These are phyloP conservation scores for Eueremaeus valkanovi DNA, from an alignment of 2,888 invertebrate species.

Conservation along the genomic window DNA sequence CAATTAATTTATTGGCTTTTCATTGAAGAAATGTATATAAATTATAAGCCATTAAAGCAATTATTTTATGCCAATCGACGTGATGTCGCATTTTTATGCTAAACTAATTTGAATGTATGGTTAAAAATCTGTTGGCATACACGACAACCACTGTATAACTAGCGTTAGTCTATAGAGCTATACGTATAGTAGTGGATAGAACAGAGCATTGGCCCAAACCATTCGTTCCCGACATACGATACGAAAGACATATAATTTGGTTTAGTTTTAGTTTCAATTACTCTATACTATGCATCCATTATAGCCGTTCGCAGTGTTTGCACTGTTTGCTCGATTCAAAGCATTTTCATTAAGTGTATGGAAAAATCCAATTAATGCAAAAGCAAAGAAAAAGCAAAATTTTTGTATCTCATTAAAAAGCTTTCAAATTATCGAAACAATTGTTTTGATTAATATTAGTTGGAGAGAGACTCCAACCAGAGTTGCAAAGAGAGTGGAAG, in stretches of 20 bases:
- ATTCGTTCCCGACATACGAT: not conserved
- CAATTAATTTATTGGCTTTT: conserved; percentile 15
- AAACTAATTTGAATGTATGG: too few species aligned
- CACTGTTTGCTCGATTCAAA: conserved; percentile 11
- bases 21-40: too few species aligned
- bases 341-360: conserved; percentile 36
- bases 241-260: not conserved
- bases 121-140: too few species aligned
- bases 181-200: too few species aligned
- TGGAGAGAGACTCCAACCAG: not conserved
- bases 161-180: too few species aligned
- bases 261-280: conserved; percentile 29
- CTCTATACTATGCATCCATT: not conserved
- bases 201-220: not conserved
- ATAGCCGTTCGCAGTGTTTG: conserved; percentile 2
- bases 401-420: conserved; percentile 36
- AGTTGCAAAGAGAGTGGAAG: not conserved
- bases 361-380: conserved; percentile 34
- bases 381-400: conserved; percentile 34
- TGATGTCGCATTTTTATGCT: too few species aligned
- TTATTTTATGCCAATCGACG: too few species aligned
- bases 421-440: conserved; percentile 35
- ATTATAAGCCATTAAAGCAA: too few species aligned
- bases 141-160: too few species aligned
- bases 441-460: conserved; percentile 34